These are phyloP conservation scores for Therioaphis trifolii DNA, from an alignment of 2,888 invertebrate species.

Conservation along the genomic window DNA sequence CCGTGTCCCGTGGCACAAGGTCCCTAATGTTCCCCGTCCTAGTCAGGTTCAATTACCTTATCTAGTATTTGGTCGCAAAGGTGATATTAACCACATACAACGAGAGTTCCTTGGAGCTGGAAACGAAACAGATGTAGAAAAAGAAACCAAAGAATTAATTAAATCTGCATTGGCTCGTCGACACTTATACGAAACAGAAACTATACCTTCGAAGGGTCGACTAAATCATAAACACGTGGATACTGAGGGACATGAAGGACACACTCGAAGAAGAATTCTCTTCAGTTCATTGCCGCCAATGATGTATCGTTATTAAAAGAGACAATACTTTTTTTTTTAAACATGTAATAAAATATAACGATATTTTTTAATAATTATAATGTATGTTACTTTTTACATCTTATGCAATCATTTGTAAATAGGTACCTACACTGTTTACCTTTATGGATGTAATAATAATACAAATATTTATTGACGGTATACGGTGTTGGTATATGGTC, in stretches of 20 bases:
- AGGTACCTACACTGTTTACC: neutral
- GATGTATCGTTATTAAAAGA: conserved; percentile 62
- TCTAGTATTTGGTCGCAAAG: conserved; percentile 80
- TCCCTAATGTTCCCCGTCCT: conserved; percentile 86
- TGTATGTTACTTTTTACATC: too few relatives aligned
- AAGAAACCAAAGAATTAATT: conserved; percentile 46
- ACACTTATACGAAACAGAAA: conserved; percentile 49
- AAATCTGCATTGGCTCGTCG: conserved; percentile 50
- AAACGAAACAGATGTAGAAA: conserved; percentile 49
- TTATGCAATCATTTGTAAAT: too few relatives aligned
- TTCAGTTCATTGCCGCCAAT: conserved; percentile 65
- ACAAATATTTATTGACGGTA: neutral
- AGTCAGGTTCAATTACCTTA: conserved; percentile 86
- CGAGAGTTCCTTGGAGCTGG: conserved; percentile 55
- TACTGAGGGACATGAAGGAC: conserved; percentile 50
- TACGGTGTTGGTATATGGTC: conserved; percentile 56
- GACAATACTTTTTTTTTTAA: neutral
- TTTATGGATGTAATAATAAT: neutral
- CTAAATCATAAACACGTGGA: conserved; percentile 23
- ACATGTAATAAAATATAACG: too few relatives aligned
- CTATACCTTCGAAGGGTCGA: conserved; percentile 47
- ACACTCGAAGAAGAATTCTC: conserved; percentile 63
- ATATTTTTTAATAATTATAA: too few relatives aligned
- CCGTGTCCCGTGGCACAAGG: conserved; percentile 86
- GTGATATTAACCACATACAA: conserved; percentile 37